A percentile compares a stretch with the other conserved stretches of the same genome.
phyloP scores from a whole-genome alignment of 2,888 invertebrate genomes.

The Parelbella ahira region DNA sequence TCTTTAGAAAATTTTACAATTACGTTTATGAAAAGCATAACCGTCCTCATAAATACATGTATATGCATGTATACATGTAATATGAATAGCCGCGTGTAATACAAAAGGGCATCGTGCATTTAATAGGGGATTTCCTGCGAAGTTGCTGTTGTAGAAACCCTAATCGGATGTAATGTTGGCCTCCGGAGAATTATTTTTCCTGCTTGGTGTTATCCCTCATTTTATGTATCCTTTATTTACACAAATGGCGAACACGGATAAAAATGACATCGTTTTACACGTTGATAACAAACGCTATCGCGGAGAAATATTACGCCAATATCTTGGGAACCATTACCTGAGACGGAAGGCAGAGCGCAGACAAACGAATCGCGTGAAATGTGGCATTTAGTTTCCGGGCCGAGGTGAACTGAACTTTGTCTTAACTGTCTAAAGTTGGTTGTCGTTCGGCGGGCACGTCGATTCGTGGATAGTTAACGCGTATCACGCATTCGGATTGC shows the following conservation, averaged over 20 bases:
- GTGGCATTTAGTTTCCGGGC: conserved; percentile 37
- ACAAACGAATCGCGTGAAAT: conserved; percentile 57
- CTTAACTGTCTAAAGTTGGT: conserved; percentile 36
- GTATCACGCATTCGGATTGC: conserved; percentile 64
- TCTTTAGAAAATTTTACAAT: no score
- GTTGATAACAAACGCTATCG: conserved; percentile 63
- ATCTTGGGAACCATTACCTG: conserved; percentile 59
- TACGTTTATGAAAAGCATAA: no score
- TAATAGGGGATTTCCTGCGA: conserved; percentile 20
- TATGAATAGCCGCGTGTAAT: conserved; percentile 3
- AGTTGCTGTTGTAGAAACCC: conserved; percentile 16
- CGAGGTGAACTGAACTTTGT: conserved; percentile 4
- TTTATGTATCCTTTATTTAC: conserved; percentile 28
- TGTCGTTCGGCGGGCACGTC: conserved; percentile 31
- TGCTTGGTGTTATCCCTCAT: conserved; percentile 15
- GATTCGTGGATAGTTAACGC: conserved; percentile 59
- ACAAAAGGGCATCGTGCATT: conserved; percentile 4
- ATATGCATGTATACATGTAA: no score
- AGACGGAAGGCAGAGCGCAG: conserved; percentile 49
- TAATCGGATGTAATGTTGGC: conserved; percentile 22
- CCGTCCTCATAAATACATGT: no score
- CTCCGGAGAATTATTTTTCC: conserved; percentile 19
- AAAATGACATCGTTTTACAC: conserved; percentile 48
- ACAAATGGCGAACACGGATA: conserved; percentile 43
- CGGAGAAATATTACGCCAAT: conserved; percentile 65